Evolutionary conservation across 1,140 invertebrate genomes (phyloP).

Genomic region (Trichonephila inaurata): DNA sequence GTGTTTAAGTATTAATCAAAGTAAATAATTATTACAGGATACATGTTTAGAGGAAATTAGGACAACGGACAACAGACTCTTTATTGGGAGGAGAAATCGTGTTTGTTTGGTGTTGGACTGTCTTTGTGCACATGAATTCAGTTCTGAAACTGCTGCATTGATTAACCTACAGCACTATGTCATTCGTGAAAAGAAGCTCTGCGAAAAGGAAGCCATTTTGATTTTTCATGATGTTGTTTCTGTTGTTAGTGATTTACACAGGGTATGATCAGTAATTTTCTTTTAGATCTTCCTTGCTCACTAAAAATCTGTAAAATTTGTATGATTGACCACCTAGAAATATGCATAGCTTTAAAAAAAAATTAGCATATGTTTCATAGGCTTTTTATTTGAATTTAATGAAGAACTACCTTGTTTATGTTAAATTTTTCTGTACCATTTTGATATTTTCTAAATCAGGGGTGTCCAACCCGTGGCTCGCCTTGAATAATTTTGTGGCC

Average conservation of each 20-base stretch:
- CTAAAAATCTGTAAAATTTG: background rate
- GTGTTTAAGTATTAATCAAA: too few relatives aligned
- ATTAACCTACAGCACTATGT: conserved; percentile 92
- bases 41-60: conserved; percentile 86
- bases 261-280: conserved; percentile 81
- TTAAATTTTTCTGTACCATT: too few relatives aligned
- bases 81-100: conserved; percentile 85
- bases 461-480: too few relatives aligned
- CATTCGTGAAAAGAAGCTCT: conserved; percentile 89
- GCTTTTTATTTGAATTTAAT: too few relatives aligned
- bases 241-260: conserved; percentile 88
- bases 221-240: conserved; percentile 90
- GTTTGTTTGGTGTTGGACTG: conserved; percentile 90
- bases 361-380: too few relatives aligned
- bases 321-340: too few relatives aligned
- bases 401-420: too few relatives aligned
- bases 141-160: conserved; percentile 85
- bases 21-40: conserved; percentile 83
- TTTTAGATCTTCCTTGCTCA: background rate
- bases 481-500: too few relatives aligned
- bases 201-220: conserved; percentile 88
- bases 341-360: too few relatives aligned
- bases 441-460: too few relatives aligned
- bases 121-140: conserved; percentile 88
- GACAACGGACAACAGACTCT: conserved; percentile 83